Evolutionary conservation across 2,797 vertebrate genomes (phyloP).

Genomic region (Acridotheres tristis): DNA sequence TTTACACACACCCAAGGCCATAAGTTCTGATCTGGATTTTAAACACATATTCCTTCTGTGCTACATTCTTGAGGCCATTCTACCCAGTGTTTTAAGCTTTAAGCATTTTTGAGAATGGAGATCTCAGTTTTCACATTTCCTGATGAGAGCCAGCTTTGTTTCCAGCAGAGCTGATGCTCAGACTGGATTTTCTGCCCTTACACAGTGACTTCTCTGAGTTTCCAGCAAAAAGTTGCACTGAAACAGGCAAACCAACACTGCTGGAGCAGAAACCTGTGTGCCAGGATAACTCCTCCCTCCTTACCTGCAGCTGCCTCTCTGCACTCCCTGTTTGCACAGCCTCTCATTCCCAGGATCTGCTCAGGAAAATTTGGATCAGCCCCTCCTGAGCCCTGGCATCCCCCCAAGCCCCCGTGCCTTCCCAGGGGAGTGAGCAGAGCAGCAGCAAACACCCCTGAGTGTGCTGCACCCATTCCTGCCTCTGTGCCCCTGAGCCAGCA

Average conservation of each 20-base stretch:
- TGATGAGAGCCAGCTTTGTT: background rate
- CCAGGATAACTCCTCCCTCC: background rate
- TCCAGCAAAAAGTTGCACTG: background rate
- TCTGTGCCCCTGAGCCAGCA: background rate
- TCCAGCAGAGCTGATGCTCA: background rate
- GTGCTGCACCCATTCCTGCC: background rate
- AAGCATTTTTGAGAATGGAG: background rate
- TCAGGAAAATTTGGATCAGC: background rate
- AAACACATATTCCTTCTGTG: background rate
- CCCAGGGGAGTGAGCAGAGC: background rate
- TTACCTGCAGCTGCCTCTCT: background rate
- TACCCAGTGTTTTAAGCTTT: background rate
- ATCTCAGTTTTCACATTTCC: background rate
- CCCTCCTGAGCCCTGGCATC: background rate
- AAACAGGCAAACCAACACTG: background rate
- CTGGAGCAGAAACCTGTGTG: background rate
- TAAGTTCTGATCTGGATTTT: background rate
- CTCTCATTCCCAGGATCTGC: background rate
- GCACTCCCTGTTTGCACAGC: background rate
- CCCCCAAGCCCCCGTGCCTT: background rate
- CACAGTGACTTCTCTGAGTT: background rate
- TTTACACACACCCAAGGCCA: fast-evolving
- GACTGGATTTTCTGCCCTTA: background rate
- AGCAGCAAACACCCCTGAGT: background rate
- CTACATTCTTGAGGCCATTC: background rate